Evolutionary conservation across 2,113 vertebrate species (phyloP).

Genomic region (Perca schrenkii): DNA sequence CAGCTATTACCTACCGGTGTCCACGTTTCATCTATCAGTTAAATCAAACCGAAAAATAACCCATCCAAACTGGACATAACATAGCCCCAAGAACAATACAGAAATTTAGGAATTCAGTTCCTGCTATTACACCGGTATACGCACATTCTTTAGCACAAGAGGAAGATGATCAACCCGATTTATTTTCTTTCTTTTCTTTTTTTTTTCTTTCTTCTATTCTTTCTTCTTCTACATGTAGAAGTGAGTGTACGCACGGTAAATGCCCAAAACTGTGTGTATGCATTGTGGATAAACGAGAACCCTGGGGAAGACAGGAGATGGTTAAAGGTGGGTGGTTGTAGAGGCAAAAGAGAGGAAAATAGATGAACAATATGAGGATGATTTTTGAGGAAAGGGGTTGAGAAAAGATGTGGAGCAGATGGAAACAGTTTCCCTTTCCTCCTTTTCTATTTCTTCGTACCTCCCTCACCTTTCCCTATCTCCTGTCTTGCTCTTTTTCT

Average conservation of each 20-base stretch:
- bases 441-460: not conserved
- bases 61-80: no score
- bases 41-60: no score
- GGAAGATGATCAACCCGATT: not conserved
- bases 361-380: not conserved
- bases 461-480: not conserved
- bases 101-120: no score
- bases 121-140: no score
- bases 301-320: not conserved
- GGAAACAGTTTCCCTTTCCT: slow-evolving; percentile 12
- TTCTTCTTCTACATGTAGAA: not conserved
- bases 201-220: no score
- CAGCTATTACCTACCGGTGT: no score
- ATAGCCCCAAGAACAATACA: no score
- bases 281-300: not conserved
- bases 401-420: slow-evolving; percentile 2
- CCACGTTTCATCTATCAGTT: no score
- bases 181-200: no score
- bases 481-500: not conserved
- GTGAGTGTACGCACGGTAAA: no score
- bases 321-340: not conserved
- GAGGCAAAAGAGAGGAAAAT: not conserved
- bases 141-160: not conserved
- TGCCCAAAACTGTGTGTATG: no score
- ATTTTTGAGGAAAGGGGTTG: no score